Conservation (phyloP, 2,113 vertebrate species). For the Motacilla alba region DNA sequence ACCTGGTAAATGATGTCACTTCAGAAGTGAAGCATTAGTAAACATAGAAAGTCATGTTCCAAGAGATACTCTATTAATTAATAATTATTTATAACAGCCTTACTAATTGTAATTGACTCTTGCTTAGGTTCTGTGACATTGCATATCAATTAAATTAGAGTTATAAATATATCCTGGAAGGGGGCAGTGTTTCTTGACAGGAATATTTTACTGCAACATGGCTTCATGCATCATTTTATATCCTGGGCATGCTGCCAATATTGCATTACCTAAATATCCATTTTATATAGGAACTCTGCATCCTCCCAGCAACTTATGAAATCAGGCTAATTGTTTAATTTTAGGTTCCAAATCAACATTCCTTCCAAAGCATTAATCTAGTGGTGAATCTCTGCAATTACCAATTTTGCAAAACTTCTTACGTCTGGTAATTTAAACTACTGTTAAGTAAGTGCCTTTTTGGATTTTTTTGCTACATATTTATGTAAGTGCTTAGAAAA, state of each 20-base stretch:
- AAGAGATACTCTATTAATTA: not conserved
- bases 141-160: not conserved
- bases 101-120: conserved; percentile 13
- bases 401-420: conserved; percentile 8
- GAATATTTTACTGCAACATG: conserved; percentile 7
- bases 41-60: not conserved
- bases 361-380: conserved; percentile 41
- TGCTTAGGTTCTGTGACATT: not conserved
- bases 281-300: conserved; percentile 27
- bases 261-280: conserved; percentile 52
- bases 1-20: not conserved
- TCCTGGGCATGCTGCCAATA: conserved; percentile 16
- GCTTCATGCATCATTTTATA: conserved; percentile 8
- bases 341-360: conserved; percentile 32
- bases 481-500: not conserved
- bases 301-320: conserved; percentile 43
- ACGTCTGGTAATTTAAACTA: not conserved
- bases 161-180: not conserved
- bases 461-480: not conserved
- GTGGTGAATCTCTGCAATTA: conserved; percentile 46
- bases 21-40: not conserved
- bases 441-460: not conserved
- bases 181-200: conserved; percentile 26
- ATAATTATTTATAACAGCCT: not conserved
- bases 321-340: conserved; percentile 62